Percentiles rank a stretch among this genome's conserved stretches.
These are phyloP conservation scores for Diarsia dahlii DNA, from an alignment of 2,888 invertebrate genomes.

Conservation along the genomic window DNA sequence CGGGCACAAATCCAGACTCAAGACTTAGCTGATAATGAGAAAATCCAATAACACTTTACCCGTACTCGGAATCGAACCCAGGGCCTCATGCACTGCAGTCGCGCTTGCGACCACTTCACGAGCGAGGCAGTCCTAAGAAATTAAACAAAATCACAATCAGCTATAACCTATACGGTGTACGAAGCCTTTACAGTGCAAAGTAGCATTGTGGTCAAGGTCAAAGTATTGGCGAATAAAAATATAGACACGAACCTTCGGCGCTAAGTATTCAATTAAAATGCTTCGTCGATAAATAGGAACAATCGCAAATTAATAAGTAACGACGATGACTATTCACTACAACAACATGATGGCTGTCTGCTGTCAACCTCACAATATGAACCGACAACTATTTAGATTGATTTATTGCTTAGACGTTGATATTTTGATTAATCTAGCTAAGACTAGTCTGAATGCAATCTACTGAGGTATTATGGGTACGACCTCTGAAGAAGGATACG, in stretches of 20 bases:
- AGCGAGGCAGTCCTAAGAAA: no score
- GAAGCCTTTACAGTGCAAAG: conserved; percentile 53
- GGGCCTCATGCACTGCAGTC: no score
- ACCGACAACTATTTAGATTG: conserved; percentile 35
- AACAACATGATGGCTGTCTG: conserved; percentile 4
- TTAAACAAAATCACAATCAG: not conserved
- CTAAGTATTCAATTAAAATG: conserved; percentile 67
- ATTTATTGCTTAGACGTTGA: conserved; percentile 39
- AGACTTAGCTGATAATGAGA: no score
- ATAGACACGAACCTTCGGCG: conserved; percentile 62
- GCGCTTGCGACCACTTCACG: no score
- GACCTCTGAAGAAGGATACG: conserved; percentile 43
- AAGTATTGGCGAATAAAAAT: conserved; percentile 68
- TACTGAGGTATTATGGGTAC: conserved; percentile 28
- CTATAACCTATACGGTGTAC: conserved; percentile 23
- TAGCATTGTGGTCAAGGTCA: conserved; percentile 72
- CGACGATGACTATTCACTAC: conserved; percentile 41
- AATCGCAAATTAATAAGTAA: conserved; percentile 60
- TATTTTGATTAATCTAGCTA: conserved; percentile 41
- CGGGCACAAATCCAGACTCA: no score
- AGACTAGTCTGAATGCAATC: conserved; percentile 12
- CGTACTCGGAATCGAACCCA: no score
- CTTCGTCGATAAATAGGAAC: conserved; percentile 61
- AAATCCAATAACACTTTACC: no score
- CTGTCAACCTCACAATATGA: conserved; percentile 35